These are phyloP conservation scores for Prolemur simus DNA, from an alignment of 2,113 vertebrate genomes.

Conservation along the genomic window DNA sequence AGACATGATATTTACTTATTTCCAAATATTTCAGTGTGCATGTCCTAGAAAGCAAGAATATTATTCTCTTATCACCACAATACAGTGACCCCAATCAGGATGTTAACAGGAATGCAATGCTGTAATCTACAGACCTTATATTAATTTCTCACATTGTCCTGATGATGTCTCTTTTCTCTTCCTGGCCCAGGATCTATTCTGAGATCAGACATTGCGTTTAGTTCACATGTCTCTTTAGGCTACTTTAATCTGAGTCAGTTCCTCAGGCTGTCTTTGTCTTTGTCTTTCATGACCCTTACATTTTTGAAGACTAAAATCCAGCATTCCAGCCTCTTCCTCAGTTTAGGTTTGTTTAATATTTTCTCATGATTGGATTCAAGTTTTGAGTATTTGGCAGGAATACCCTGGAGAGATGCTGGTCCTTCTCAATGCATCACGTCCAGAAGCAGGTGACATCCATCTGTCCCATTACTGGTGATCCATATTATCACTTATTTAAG, in stretches of 20 bases:
- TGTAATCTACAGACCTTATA: background rate
- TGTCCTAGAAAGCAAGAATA: background rate
- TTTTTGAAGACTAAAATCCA: background rate
- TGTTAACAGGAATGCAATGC: background rate
- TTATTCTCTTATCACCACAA: background rate
- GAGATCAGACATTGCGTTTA: background rate
- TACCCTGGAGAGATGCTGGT: background rate
- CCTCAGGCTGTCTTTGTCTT: background rate
- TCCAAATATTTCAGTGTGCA: background rate
- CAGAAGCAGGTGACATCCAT: fast-evolving
- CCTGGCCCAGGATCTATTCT: background rate
- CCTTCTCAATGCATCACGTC: background rate
- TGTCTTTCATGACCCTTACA: background rate
- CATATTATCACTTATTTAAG: background rate
- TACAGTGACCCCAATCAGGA: background rate
- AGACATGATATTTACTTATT: background rate
- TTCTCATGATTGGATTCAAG: background rate
- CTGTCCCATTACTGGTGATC: background rate
- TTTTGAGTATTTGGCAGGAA: background rate
- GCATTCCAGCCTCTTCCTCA: background rate
- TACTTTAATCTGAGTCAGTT: background rate
- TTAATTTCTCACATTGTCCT: background rate
- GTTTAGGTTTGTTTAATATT: background rate
- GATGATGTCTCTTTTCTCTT: background rate
- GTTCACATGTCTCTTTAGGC: background rate